Evolutionary conservation across 1,140 invertebrate genomes (phyloP).

Genomic region (Argopecten irradians): DNA sequence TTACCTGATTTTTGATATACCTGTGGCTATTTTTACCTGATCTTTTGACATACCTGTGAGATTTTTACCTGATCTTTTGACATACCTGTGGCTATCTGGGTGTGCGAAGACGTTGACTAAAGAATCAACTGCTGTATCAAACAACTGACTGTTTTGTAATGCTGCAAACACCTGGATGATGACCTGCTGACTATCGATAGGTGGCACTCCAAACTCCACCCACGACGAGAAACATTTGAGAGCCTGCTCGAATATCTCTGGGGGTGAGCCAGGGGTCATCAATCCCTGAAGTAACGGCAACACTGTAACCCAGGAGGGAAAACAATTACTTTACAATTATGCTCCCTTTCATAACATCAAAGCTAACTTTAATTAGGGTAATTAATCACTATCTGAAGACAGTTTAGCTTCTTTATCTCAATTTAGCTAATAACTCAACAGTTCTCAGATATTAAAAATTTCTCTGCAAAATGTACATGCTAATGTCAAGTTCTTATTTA

Average conservation of each 20-base stretch:
- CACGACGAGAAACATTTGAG: conserved; percentile 82
- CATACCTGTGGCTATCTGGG: conserved; percentile 79
- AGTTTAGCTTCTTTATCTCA: neutral
- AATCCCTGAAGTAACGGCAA: conserved; percentile 66
- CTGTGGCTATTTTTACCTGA: neutral
- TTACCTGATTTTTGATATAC: neutral
- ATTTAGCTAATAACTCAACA: neutral
- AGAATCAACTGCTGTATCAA: conserved; percentile 82
- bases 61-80: neutral
- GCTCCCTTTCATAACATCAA: neutral
- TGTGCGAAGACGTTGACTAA: conserved; percentile 80
- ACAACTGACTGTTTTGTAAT: conserved; percentile 76
- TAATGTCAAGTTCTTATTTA: no score
- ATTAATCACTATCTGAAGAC: neutral
- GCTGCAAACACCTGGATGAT: conserved; percentile 76
- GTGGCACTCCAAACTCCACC: conserved; percentile 79
- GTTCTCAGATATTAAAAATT: neutral
- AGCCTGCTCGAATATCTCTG: conserved; percentile 74
- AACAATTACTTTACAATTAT: neutral
- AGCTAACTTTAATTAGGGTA: neutral
- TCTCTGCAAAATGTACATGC: no score
- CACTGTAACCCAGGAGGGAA: conserved; percentile 71
- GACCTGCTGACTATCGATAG: conserved; percentile 71
- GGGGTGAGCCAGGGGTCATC: conserved; percentile 57
- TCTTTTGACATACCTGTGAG: neutral